These are phyloP conservation scores for Chrysolina oricalcia DNA, from an alignment of 2,888 invertebrate species.

Conservation along the genomic window DNA sequence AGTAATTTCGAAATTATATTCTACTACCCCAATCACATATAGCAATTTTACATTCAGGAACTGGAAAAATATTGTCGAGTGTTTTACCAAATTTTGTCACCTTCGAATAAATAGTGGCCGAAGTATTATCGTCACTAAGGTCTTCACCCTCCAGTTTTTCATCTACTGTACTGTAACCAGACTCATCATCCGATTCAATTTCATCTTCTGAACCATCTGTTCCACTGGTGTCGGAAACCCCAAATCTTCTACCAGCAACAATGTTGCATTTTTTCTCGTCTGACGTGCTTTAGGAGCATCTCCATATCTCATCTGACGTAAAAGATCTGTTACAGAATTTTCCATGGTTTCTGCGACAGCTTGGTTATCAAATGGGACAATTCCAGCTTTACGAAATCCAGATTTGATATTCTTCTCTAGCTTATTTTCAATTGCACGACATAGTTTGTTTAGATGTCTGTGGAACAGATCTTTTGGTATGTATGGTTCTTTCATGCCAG, in stretches of 20 bases:
- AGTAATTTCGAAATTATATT: slow-evolving; percentile 4
- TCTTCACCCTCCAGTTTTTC: slow-evolving; percentile 21
- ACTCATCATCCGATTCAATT: slow-evolving; percentile 9
- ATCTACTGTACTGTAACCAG: neutral
- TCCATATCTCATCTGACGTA: slow-evolving; percentile 23
- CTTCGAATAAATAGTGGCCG: slow-evolving; percentile 4
- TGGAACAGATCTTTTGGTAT: slow-evolving; percentile 28
- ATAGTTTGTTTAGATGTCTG: slow-evolving; percentile 19
- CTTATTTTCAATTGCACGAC: slow-evolving; percentile 26
- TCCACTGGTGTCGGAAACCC: neutral
- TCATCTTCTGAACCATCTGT: slow-evolving; percentile 6
- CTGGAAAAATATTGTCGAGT: slow-evolving; percentile 17
- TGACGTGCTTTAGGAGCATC: neutral
- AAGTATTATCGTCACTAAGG: neutral
- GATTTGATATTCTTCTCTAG: slow-evolving; percentile 29
- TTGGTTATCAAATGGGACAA: slow-evolving; percentile 9
- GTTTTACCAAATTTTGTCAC: slow-evolving; percentile 29
- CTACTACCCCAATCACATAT: slow-evolving; percentile 25
- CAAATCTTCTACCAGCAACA: slow-evolving; percentile 11
- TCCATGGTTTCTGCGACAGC: neutral
- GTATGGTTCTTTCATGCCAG: slow-evolving; percentile 31
- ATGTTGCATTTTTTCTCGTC: slow-evolving; percentile 10
- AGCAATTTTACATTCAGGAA: slow-evolving; percentile 26
- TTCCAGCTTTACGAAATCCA: slow-evolving; percentile 30
- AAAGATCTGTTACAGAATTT: too few relatives aligned